Conservation (phyloP, 2,797 vertebrate genomes). For the Notolabrus celidotus region DNA sequence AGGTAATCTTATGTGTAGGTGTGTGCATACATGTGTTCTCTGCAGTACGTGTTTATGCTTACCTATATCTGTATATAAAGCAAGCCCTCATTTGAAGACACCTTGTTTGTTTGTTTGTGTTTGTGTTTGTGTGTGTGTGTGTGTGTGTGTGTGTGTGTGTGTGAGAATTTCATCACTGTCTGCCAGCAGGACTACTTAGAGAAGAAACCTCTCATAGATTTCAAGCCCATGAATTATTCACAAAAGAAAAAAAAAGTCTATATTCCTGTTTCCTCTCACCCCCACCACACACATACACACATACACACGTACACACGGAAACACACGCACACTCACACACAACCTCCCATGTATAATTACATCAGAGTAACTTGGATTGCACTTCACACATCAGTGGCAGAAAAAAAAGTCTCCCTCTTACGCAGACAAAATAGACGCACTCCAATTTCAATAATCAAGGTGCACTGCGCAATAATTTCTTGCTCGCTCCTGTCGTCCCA, state of each 20-base stretch:
- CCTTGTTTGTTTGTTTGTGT: neutral
- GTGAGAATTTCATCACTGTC: conserved; percentile 37
- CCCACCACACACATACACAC: neutral
- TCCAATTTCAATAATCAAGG: conserved; percentile 67
- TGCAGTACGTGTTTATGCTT: neutral
- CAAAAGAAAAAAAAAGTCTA: conserved; percentile 44
- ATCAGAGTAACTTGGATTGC: conserved; percentile 46
- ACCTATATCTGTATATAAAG: neutral
- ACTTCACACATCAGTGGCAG: conserved; percentile 49
- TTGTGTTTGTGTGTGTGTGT: neutral
- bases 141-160: conserved; percentile 4
- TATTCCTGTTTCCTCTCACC: conserved; percentile 34
- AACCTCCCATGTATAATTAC: conserved; percentile 54
- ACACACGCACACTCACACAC: conserved; percentile 3
- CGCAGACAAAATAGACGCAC: conserved; percentile 26
- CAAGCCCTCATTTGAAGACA: neutral
- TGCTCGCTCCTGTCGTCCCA: conserved; percentile 20
- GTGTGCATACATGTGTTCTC: neutral
- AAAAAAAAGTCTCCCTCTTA: conserved; percentile 11
- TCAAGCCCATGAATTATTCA: conserved; percentile 71
- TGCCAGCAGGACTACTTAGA: conserved; percentile 53
- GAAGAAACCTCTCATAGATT: conserved; percentile 56
- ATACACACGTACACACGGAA: neutral
- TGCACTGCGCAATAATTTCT: conserved; percentile 54
- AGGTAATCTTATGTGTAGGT: neutral